Percentiles rank a stretch among this genome's conserved stretches.
These are phyloP conservation scores for Ophraella communa DNA, from an alignment of 2,888 invertebrate species.

Conservation along the genomic window DNA sequence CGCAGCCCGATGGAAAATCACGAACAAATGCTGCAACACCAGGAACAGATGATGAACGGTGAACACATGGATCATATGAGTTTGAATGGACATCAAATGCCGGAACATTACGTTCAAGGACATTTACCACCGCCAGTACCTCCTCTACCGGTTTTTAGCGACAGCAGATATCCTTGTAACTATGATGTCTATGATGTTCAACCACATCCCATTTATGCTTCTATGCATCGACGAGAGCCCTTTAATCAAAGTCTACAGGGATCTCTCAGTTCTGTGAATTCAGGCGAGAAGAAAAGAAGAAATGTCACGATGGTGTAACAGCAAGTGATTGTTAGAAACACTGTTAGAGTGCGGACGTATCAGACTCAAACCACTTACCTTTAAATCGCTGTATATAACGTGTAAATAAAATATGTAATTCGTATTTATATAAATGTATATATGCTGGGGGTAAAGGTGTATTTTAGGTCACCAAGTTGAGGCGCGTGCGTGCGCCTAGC, in stretches of 20 bases:
- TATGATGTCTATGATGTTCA: constrained; percentile 61
- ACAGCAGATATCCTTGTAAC: constrained; percentile 57
- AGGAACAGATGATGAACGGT: constrained; percentile 49
- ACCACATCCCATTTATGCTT: constrained; percentile 57
- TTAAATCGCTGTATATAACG: constrained; percentile 9
- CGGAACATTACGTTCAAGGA: constrained; percentile 50
- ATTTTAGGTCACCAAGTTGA: too few relatives aligned
- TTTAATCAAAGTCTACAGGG: constrained; percentile 65
- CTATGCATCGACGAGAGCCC: constrained; percentile 58
- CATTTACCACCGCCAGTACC: constrained; percentile 62
- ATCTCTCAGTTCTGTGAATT: constrained; percentile 65
- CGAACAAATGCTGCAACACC: constrained; percentile 51
- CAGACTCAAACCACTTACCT: constrained; percentile 42
- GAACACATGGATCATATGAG: constrained; percentile 57
- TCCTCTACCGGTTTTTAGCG: constrained; percentile 60
- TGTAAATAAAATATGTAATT: background rate
- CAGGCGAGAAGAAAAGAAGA: constrained; percentile 64
- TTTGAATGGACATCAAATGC: constrained; percentile 52
- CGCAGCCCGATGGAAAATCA: constrained; percentile 61
- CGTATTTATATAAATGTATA: too few relatives aligned
- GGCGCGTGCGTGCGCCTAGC: too few relatives aligned
- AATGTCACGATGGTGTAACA: constrained; percentile 69
- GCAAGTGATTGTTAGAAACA: constrained; percentile 51
- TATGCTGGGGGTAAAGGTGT: too few relatives aligned
- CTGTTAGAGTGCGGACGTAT: constrained; percentile 46